These are phyloP conservation scores for Callionymus lyra DNA, from an alignment of 2,113 vertebrate genomes.

Conservation along the genomic window DNA sequence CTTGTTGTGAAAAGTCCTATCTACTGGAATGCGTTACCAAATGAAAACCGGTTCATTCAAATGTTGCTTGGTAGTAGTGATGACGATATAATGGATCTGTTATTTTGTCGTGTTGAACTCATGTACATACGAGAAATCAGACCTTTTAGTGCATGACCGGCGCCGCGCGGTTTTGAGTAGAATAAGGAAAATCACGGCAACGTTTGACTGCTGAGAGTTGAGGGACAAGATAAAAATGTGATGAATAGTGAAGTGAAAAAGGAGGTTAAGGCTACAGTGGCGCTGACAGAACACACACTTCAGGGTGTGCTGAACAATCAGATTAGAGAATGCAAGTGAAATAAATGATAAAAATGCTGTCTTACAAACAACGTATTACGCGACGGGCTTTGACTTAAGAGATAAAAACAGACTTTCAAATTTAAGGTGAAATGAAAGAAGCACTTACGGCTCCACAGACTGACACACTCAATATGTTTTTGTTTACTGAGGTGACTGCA, in stretches of 20 bases:
- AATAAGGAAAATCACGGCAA: no score
- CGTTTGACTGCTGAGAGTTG: no score
- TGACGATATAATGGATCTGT: constrained; percentile 43
- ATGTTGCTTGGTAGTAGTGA: constrained; percentile 54
- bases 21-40: constrained; percentile 53
- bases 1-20: constrained; percentile 44
- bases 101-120: constrained; percentile 41
- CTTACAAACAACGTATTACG: background rate
- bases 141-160: no score
- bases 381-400: background rate
- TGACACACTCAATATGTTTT: no score
- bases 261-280: constrained; percentile 36
- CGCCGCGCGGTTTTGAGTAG: no score
- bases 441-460: no score
- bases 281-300: constrained; percentile 72
- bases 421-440: no score
- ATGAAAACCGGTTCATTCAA: constrained; percentile 45
- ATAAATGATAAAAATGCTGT: no score
- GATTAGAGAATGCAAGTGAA: no score
- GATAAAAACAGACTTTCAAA: no score
- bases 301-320: constrained; percentile 41
- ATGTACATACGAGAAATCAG: background rate
- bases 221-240: background rate
- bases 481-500: no score
- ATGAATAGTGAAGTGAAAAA: constrained; percentile 34